Percentiles rank a stretch among this genome's conserved stretches.
Conservation (phyloP, 2,797 vertebrate genomes). For the Falco peregrinus region DNA sequence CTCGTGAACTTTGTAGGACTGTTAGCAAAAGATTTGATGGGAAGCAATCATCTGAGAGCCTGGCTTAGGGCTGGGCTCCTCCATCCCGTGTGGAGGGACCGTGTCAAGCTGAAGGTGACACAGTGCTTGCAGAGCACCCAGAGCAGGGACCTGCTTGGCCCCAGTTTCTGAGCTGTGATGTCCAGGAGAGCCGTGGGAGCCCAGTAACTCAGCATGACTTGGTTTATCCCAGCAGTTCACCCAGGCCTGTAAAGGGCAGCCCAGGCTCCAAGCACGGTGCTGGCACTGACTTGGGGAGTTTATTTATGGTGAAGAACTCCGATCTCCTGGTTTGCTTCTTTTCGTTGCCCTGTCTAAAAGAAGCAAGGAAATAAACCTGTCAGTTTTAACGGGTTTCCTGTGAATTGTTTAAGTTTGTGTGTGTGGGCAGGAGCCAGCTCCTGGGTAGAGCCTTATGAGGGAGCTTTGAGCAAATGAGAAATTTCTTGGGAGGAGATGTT, state of each 20-base stretch:
- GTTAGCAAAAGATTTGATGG: neutral
- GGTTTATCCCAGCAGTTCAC: neutral
- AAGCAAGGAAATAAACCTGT: neutral
- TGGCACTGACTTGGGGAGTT: neutral
- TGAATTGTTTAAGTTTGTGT: neutral
- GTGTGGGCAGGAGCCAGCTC: neutral
- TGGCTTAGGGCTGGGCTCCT: neutral
- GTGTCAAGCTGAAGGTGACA: neutral
- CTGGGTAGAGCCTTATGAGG: neutral
- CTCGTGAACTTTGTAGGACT: accelerated
- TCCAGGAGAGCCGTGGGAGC: neutral
- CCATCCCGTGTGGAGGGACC: neutral
- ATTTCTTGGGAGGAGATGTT: accelerated
- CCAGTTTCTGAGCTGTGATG: neutral
- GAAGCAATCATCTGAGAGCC: neutral
- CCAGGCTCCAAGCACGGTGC: accelerated
- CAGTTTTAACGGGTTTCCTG: neutral
- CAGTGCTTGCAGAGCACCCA: neutral
- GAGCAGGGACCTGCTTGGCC: neutral
- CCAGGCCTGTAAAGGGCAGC: neutral
- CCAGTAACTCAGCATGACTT: neutral
- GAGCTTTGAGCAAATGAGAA: neutral
- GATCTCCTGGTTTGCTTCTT: neutral
- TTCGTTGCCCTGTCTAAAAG: neutral
- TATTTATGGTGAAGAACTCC: neutral